A percentile compares a stretch with the other conserved stretches of the same genome.
Conservation (phyloP, 2,113 vertebrate genomes). For the Engraulis encrasicolus region DNA sequence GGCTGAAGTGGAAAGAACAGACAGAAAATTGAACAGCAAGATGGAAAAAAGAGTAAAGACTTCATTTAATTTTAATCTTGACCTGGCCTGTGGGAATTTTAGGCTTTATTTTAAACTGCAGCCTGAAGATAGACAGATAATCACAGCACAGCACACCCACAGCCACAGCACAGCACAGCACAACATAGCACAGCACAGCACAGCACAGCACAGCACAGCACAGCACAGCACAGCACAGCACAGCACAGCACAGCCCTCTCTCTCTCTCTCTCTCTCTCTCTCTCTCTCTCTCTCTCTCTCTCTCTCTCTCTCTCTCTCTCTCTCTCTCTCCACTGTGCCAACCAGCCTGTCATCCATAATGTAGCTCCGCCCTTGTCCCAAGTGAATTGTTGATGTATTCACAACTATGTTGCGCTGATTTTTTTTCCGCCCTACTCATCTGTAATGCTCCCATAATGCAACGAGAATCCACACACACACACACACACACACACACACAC, state of each 20-base stretch:
- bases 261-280: no score
- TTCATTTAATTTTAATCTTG: not conserved
- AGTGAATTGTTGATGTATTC: conserved; percentile 23
- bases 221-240: no score
- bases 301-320: no score
- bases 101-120: not conserved
- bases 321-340: not conserved
- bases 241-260: no score
- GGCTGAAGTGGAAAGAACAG: not conserved
- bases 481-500: no score
- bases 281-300: no score
- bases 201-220: no score
- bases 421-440: not conserved
- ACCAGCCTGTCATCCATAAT: conserved; percentile 30
- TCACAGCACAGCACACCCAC: no score
- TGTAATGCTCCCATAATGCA: not conserved
- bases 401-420: not conserved
- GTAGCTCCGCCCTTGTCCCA: not conserved
- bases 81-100: not conserved
- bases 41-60: not conserved
- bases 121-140: not conserved
- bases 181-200: no score
- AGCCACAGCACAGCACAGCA: no score
- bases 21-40: not conserved
- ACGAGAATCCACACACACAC: conserved; percentile 20